Evolutionary conservation across 2,888 invertebrate genomes (phyloP).

Genomic region (Plebejus anna): DNA sequence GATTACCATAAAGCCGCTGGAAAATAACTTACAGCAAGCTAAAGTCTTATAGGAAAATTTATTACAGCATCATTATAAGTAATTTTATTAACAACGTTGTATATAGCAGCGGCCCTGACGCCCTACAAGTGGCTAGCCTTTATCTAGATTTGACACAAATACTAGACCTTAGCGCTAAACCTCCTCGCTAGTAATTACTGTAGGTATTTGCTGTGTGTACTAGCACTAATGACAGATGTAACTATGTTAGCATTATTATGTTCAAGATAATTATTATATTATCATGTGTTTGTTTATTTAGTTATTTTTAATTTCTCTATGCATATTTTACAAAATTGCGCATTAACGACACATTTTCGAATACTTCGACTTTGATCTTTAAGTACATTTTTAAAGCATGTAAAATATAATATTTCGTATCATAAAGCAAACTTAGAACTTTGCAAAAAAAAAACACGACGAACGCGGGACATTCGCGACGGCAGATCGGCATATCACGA

Average conservation of each 20-base stretch:
- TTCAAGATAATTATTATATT: neutral
- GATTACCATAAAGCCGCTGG: too few species aligned
- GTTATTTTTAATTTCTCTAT: neutral
- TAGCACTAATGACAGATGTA: neutral
- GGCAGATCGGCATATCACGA: too few species aligned
- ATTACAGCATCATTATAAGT: neutral
- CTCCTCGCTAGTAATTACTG: neutral
- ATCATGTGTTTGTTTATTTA: neutral
- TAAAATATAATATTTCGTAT: too few species aligned
- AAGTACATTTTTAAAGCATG: too few species aligned
- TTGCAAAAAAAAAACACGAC: too few species aligned
- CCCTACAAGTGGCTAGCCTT: conserved; percentile 6
- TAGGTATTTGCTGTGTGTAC: neutral
- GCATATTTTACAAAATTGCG: too few species aligned
- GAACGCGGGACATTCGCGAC: too few species aligned
- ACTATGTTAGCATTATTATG: neutral
- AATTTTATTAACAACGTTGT: neutral
- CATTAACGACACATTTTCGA: too few species aligned
- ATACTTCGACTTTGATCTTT: too few species aligned
- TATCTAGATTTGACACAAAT: conserved; percentile 11
- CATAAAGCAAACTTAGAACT: too few species aligned
- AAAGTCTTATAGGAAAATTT: neutral
- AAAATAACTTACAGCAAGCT: neutral
- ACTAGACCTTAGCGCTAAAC: neutral
- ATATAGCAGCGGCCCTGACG: neutral